These are phyloP conservation scores for Chroicocephalus ridibundus DNA, from an alignment of 2,113 vertebrate species.

Conservation along the genomic window DNA sequence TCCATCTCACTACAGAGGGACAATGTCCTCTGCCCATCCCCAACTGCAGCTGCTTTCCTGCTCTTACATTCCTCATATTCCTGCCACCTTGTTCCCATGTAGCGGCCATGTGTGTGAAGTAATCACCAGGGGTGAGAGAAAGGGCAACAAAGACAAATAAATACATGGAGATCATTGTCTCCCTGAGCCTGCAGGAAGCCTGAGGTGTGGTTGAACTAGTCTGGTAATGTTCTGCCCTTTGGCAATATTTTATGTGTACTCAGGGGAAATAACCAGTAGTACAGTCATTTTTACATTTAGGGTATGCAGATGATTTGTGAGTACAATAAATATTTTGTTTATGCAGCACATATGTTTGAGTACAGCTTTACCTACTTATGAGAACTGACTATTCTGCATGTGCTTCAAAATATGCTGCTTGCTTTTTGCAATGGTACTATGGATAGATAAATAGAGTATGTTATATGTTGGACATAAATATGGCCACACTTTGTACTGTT, in stretches of 20 bases:
- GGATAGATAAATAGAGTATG: not conserved
- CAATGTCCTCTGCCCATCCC: rapidly evolving
- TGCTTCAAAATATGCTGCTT: not conserved
- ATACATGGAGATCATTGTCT: not conserved
- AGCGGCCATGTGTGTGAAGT: not conserved
- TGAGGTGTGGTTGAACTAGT: not conserved
- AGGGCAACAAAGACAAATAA: not conserved
- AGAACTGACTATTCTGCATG: not conserved
- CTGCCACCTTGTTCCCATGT: not conserved
- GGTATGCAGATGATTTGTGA: not conserved
- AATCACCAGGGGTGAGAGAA: not conserved
- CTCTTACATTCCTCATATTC: not conserved
- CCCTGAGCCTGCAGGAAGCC: not conserved
- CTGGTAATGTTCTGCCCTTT: not conserved
- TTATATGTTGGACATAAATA: not conserved
- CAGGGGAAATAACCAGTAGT: not conserved
- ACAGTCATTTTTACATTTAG: not conserved
- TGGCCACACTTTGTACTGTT: not conserved
- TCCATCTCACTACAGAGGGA: not conserved
- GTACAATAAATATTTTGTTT: not conserved
- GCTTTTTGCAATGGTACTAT: not conserved
- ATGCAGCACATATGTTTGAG: not conserved
- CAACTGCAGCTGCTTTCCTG: not conserved
- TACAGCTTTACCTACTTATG: not conserved
- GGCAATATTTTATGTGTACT: not conserved